Evolutionary conservation across 2,797 vertebrate species (phyloP).

Genomic region (Orientallactaga sibirica): DNA sequence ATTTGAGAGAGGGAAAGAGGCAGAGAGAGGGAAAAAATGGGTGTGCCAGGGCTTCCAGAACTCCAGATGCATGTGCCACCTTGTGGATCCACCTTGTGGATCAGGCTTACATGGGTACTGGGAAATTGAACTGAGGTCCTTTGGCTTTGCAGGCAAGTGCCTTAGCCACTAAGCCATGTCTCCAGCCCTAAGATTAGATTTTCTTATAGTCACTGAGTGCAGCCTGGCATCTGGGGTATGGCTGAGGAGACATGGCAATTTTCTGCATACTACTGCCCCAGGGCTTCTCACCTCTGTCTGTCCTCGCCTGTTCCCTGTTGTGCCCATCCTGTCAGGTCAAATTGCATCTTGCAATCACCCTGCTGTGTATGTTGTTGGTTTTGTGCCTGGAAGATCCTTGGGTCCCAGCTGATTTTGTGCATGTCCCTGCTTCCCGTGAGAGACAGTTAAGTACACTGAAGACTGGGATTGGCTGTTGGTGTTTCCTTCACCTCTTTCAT

Average conservation of each 20-base stretch:
- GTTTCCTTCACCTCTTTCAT: background rate
- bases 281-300: conserved; percentile 43
- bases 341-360: conserved; percentile 71
- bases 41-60: too few species aligned
- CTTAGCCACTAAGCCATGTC: too few species aligned
- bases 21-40: too few species aligned
- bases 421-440: conserved; percentile 26
- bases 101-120: too few species aligned
- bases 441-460: background rate
- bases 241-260: conserved; percentile 51
- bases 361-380: conserved; percentile 57
- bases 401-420: conserved; percentile 31
- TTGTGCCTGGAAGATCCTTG: conserved; percentile 59
- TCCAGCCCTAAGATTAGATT: conserved; percentile 14
- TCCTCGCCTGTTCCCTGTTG: conserved; percentile 47
- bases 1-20: too few species aligned
- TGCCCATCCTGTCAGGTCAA: conserved; percentile 69
- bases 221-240: background rate
- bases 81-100: too few species aligned
- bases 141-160: too few species aligned
- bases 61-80: too few species aligned
- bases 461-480: background rate
- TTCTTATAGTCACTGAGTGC: background rate
- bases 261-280: conserved; percentile 29
- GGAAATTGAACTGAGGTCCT: too few species aligned